These are phyloP conservation scores for Cepphus grylle DNA, from an alignment of 2,113 vertebrate genomes.

Conservation along the genomic window DNA sequence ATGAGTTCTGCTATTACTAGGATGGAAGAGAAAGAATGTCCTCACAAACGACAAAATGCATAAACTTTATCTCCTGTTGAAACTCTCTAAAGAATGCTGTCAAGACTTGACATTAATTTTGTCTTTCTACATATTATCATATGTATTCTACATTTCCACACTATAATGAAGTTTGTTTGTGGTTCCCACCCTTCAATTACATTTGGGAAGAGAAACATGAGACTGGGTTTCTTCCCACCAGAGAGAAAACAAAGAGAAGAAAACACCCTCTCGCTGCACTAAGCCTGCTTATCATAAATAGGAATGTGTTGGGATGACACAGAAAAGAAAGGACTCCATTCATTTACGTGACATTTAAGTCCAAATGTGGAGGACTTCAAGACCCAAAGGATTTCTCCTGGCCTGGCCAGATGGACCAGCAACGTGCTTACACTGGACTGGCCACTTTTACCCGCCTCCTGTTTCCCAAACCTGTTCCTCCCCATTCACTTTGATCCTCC, in stretches of 20 bases:
- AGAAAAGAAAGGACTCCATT: background rate
- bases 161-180: background rate
- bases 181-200: background rate
- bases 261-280: background rate
- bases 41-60: background rate
- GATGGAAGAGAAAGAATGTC: background rate
- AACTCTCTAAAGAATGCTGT: background rate
- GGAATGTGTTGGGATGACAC: rapidly evolving
- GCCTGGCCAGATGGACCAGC: background rate
- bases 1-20: background rate
- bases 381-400: background rate
- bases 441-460: rapidly evolving
- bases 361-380: background rate
- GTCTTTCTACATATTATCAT: background rate
- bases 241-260: background rate
- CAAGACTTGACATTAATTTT: background rate
- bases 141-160: background rate
- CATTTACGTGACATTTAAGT: background rate
- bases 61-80: background rate
- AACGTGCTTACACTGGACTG: background rate
- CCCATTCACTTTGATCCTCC: background rate
- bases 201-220: background rate
- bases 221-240: background rate
- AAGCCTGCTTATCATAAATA: background rate
- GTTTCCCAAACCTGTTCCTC: background rate